Evolutionary conservation across 1,140 invertebrate species (phyloP).

Genomic region (Magallana gigas): DNA sequence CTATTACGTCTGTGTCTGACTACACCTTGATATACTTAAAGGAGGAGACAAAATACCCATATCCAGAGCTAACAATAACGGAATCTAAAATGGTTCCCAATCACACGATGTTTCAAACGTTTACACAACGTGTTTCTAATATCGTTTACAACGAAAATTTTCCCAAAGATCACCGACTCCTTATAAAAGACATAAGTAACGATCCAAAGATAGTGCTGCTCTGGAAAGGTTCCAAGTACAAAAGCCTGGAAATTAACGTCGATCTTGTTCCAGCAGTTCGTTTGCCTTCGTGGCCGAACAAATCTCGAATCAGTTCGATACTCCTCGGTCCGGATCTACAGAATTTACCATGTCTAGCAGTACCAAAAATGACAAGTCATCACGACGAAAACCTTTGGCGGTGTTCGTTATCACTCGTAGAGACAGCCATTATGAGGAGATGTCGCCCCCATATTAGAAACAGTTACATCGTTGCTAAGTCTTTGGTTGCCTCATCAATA

Average conservation of each 20-base stretch:
- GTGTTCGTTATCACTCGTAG: constrained; percentile 38
- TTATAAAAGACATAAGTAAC: constrained; percentile 38
- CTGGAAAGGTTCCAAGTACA: constrained; percentile 38
- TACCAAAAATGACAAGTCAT: constrained; percentile 40
- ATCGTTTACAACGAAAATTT: constrained; percentile 29
- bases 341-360: constrained; percentile 27
- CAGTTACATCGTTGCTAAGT: constrained; percentile 39
- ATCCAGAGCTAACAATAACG: neutral
- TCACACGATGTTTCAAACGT: constrained; percentile 42
- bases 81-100: constrained; percentile 41
- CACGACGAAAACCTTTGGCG: constrained; percentile 41
- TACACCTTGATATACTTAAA: constrained; percentile 37
- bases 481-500: constrained; percentile 20
- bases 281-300: constrained; percentile 37
- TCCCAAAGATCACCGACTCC: constrained; percentile 6
- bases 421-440: constrained; percentile 45
- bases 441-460: constrained; percentile 35
- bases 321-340: constrained; percentile 26
- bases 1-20: constrained; percentile 14
- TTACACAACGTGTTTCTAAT: constrained; percentile 15
- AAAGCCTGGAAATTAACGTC: constrained; percentile 40
- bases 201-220: constrained; percentile 32
- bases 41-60: neutral
- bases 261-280: constrained; percentile 47
- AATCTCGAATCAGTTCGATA: neutral